Percentiles rank a stretch among this genome's conserved stretches.
phyloP scores from a whole-genome alignment of 2,113 vertebrate genomes.

The Artemisiospiza belli region DNA sequence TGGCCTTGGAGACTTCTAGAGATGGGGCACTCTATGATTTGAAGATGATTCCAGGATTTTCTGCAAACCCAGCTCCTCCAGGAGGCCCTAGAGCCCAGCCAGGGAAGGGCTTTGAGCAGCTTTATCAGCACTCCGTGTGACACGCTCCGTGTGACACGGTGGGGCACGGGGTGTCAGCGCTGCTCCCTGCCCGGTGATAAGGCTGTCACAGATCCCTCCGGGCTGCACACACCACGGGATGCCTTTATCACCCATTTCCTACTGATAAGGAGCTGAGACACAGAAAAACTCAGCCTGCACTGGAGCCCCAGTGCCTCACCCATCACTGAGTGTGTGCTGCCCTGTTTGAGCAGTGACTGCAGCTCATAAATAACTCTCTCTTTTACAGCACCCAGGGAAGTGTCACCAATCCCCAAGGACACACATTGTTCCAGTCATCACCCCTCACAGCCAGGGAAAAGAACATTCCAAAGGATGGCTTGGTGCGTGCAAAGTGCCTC shows the following conservation, averaged over 20 bases:
- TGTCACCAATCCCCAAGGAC: accelerated
- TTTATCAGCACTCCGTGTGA: not conserved
- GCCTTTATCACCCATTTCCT: not conserved
- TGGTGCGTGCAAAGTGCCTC: not conserved
- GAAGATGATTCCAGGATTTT: not conserved
- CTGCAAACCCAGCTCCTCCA: not conserved
- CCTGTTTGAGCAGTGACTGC: not conserved
- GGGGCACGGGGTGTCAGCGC: not conserved
- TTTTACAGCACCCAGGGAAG: not conserved
- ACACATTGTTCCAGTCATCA: not conserved
- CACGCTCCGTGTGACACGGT: accelerated
- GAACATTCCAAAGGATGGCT: not conserved
- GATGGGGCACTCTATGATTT: not conserved
- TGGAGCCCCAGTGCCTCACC: not conserved
- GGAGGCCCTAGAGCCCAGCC: accelerated
- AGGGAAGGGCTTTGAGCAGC: not conserved
- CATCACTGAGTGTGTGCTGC: accelerated
- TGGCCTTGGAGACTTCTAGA: too few species aligned
- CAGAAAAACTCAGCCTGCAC: accelerated
- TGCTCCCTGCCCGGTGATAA: accelerated
- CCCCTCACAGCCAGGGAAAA: not conserved
- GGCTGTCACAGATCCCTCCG: not conserved
- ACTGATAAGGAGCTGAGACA: not conserved
- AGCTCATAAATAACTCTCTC: not conserved
- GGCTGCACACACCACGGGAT: not conserved